Evolutionary conservation across 2,113 vertebrate genomes (phyloP), one percentile per base, ranked within the genome.

Genomic region (Garra rufa): DNA sequence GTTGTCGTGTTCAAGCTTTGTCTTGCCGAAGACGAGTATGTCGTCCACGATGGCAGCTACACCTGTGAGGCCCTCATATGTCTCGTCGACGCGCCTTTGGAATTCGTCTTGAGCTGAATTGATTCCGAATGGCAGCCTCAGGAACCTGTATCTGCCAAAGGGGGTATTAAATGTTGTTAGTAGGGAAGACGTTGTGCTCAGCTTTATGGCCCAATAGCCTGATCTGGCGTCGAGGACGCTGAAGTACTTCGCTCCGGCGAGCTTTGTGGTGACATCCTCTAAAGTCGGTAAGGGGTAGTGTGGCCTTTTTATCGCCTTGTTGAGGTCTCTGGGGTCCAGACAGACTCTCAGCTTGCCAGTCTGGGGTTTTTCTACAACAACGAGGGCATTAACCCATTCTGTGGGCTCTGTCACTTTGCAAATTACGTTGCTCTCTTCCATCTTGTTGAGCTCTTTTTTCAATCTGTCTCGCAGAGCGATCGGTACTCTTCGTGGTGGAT

Each of bases 41-140:
- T 88, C 75, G 21, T 87, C 74, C 0, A 88, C 79, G 21, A 88
- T 86, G 9, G 63, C 83, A 3, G 71, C 55, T 3, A 87, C 76
- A 3, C 84, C 82, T 17, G 61, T 17, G 17, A 86, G 63, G 5
- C 83, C 78, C 17, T 65, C 61, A 7, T 34, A 65, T 0, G 61
- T 65, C 13, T 30, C 13, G 13, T 30, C 10, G 3, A 63, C 26
- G 11, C 11, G 59, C 24, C 73, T 59, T 48, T 85, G 82, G 11
- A 88, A 85, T 55, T 78, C 44, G 10, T 88, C 73, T 43, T 86
- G 85, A 0, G 83, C 86, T 26, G 88, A 85, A 7, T 30, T 65
- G 0, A 87, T 41, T 6, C 81, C 46, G 7, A 87, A 89, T 0
- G 26, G 26, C 52, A 55, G 52, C 1, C 19, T 7, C 6, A 21